Conservation (phyloP, 2,113 vertebrate species). For the Haplochromis vanheusdeni region DNA sequence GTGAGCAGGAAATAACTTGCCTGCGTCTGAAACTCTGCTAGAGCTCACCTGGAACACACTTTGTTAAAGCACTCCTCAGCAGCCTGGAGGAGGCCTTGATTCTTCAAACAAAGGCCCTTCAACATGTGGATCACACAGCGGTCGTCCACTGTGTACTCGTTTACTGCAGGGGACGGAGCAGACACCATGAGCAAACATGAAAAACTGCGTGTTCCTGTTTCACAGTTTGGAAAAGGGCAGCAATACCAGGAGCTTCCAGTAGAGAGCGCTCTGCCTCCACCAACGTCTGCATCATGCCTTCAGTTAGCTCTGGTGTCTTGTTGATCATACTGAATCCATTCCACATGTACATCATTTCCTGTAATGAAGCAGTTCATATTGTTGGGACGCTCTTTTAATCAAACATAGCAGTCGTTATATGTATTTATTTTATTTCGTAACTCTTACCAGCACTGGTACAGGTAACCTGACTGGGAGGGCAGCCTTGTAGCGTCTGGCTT, state of each 20-base stretch:
- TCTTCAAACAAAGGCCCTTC: conserved; percentile 76
- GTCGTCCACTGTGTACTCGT: conserved; percentile 67
- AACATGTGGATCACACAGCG: conserved; percentile 69
- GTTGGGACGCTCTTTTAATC: neutral
- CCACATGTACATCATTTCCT: conserved; percentile 87
- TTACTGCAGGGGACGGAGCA: conserved; percentile 39
- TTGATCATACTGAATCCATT: conserved; percentile 77
- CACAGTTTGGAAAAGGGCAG: neutral
- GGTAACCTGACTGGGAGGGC: conserved; percentile 49
- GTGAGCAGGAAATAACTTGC: neutral
- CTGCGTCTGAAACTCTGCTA: neutral
- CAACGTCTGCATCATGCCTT: conserved; percentile 71
- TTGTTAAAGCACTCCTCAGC: conserved; percentile 70
- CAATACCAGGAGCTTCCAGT: conserved; percentile 62
- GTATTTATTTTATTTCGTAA: neutral
- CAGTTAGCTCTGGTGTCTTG: conserved; percentile 66
- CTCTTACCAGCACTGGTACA: conserved; percentile 74
- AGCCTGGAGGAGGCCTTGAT: conserved; percentile 58
- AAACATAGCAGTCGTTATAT: neutral
- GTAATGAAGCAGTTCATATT: neutral
- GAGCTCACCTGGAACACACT: conserved; percentile 63
- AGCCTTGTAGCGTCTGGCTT: conserved; percentile 74
- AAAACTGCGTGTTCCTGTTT: neutral
- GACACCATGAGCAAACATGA: neutral
- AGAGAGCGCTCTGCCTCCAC: conserved; percentile 68